phyloP scores from a whole-genome alignment of 2,888 invertebrate genomes.

The Mythimna loreyi region DNA sequence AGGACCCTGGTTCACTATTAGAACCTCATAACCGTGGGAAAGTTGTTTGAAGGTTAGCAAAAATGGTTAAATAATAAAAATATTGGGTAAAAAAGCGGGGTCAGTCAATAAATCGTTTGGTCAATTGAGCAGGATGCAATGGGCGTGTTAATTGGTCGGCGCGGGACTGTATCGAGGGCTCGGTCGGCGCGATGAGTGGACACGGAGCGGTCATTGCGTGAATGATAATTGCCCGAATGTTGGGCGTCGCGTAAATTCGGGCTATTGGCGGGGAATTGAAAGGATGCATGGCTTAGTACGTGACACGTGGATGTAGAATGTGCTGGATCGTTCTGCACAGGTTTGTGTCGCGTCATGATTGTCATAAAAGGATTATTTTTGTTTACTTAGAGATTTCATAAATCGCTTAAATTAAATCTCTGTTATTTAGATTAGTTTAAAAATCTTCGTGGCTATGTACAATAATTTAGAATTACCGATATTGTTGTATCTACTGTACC shows the following conservation, averaged over 20 bases:
- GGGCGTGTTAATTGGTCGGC: conserved; percentile 87
- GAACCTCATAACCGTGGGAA: conserved; percentile 91
- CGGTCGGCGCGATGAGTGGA: conserved; percentile 77
- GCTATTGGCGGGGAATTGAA: conserved; percentile 83
- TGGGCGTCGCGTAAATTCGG: conserved; percentile 80
- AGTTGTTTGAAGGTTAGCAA: conserved; percentile 66
- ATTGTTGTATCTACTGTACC: too few species aligned
- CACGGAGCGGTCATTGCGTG: conserved; percentile 84
- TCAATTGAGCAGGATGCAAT: conserved; percentile 85
- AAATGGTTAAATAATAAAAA: conserved; percentile 64
- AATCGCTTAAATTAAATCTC: too few species aligned
- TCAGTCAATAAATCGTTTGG: conserved; percentile 83
- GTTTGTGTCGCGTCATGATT: neutral
- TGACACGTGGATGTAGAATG: conserved; percentile 51
- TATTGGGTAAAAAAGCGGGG: conserved; percentile 67
- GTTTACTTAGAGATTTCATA: neutral
- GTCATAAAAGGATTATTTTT: neutral
- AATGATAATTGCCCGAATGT: conserved; percentile 85
- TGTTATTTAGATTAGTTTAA: too few species aligned
- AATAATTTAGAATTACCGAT: too few species aligned
- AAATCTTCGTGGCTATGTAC: too few species aligned
- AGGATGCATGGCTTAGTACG: conserved; percentile 77
- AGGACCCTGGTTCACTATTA: conserved; percentile 87
- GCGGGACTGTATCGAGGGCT: conserved; percentile 71
- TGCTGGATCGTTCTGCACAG: conserved; percentile 56